phyloP scores from a whole-genome alignment of 2,888 invertebrate genomes.

The Fissipunctia ypsillon region DNA sequence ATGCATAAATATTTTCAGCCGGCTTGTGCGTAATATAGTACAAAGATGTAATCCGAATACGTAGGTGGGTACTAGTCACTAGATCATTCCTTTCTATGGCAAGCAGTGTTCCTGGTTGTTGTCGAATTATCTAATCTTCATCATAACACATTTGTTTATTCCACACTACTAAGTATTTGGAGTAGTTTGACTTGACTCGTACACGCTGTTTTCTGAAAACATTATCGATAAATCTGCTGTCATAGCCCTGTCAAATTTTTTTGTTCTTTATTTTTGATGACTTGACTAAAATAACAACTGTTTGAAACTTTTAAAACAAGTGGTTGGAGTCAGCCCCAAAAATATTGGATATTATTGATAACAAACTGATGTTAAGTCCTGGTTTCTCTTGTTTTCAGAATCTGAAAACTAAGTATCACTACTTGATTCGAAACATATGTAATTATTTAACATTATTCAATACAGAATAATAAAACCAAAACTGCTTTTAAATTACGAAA shows the following conservation, averaged over 20 bases:
- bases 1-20: conserved; percentile 20
- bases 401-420: background rate
- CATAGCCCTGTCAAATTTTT: background rate
- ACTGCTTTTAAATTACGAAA: background rate
- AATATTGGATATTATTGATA: background rate
- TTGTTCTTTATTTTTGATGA: too few species aligned
- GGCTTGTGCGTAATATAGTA: conserved; percentile 9
- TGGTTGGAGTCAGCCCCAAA: background rate
- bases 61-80: conserved; percentile 42
- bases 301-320: background rate
- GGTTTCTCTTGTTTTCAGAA: background rate
- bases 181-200: background rate
- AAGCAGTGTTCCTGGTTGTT: conserved; percentile 45
- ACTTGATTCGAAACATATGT: background rate
- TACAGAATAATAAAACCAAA: background rate
- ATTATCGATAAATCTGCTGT: background rate
- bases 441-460: background rate
- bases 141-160: conserved; percentile 47
- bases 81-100: conserved; percentile 48
- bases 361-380: background rate
- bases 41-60: conserved; percentile 40
- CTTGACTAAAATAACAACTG: background rate
- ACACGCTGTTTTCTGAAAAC: background rate
- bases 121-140: conserved; percentile 56
- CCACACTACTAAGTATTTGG: conserved; percentile 23